Percentiles rank a stretch among this genome's conserved stretches.
Conservation (phyloP, 2,113 vertebrate species). For the Gadus macrocephalus region DNA sequence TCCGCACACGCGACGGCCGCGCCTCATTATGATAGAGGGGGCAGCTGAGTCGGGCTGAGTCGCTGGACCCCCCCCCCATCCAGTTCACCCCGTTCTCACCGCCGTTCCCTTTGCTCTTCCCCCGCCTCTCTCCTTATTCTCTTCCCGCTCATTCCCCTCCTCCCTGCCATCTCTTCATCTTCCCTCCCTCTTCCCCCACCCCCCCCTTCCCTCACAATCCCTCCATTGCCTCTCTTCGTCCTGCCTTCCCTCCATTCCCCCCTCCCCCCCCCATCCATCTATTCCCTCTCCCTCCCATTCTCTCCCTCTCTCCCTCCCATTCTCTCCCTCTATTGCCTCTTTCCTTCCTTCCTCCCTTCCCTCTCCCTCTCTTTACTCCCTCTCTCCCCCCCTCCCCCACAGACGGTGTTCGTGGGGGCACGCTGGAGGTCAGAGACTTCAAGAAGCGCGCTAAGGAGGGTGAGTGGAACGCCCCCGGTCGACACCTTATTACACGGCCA, state of each 20-base stretch:
- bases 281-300: neutral
- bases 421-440: slow-evolving; percentile 85
- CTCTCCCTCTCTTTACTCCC: too few relatives aligned
- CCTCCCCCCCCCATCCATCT: too few relatives aligned
- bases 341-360: neutral
- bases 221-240: too few relatives aligned
- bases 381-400: slow-evolving; percentile 26
- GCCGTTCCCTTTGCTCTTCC: too few relatives aligned
- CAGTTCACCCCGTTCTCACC: too few relatives aligned
- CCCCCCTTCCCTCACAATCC: too few relatives aligned
- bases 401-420: slow-evolving; percentile 83
- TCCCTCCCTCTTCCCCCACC: neutral
- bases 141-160: too few relatives aligned
- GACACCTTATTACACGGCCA: slow-evolving; percentile 20
- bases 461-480: slow-evolving; percentile 54
- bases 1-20: slow-evolving; percentile 6
- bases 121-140: too few relatives aligned
- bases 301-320: neutral
- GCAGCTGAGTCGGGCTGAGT: slow-evolving; percentile 27
- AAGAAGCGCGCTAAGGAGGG: slow-evolving; percentile 89
- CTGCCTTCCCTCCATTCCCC: too few relatives aligned
- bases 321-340: too few relatives aligned
- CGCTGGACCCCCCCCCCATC: slow-evolving; percentile 13
- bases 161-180: too few relatives aligned
- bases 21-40: slow-evolving; percentile 27